Base-by-base conservation (phyloP, 2,888 invertebrate species). In the Lochmaea crataegi region DNA sequence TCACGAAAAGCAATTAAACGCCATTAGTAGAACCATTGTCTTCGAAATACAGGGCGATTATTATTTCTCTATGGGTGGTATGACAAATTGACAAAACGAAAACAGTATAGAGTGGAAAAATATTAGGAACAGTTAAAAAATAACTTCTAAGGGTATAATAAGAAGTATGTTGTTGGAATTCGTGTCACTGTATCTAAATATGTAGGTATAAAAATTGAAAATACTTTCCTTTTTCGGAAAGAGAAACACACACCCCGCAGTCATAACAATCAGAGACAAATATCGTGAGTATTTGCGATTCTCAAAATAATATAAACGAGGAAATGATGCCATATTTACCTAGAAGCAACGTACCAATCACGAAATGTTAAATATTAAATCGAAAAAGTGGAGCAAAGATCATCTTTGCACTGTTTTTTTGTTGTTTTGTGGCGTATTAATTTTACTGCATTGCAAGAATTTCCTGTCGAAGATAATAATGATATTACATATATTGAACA, bases 381-480 rank as follows among this genome's bases (percentile, higher is more conserved):
- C 71, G 48, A 71, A 51, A 74, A 77, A 75, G 77, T 75, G 66
- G 75, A 77, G 77, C 75, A 75, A 72, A 32, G 32, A 32, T n/a
- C 66, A 41, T 32, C 16, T 22, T 22, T 22, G 18, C 56, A 32
- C 5, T 7, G 16, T 58, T 11, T 26, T 14, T 26, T 56, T 7
- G 14, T 14, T 14, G 14, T 14, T n/a, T 58, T 58, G 12, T 26
- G 6, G 12, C 26, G 38, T 58, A n/a, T 26, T 9, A 57, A 16
- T 58, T 32, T 14, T 10, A 38, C 26, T 32, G 5, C 5, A 32
- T 10, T 56, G 32, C 32, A 32, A 32, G 32, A 32, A 32, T 7
- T 32, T 32, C 11, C 12, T 22, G 12, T 12, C 22, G n/a, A n/a
- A 74, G 66, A 72, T 71, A 69, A 65, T 66, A 72, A 65, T 71